Percentiles rank a stretch among this genome's conserved stretches.
phyloP scores from a whole-genome alignment of 2,888 invertebrate species.

The Artemia sinica region DNA sequence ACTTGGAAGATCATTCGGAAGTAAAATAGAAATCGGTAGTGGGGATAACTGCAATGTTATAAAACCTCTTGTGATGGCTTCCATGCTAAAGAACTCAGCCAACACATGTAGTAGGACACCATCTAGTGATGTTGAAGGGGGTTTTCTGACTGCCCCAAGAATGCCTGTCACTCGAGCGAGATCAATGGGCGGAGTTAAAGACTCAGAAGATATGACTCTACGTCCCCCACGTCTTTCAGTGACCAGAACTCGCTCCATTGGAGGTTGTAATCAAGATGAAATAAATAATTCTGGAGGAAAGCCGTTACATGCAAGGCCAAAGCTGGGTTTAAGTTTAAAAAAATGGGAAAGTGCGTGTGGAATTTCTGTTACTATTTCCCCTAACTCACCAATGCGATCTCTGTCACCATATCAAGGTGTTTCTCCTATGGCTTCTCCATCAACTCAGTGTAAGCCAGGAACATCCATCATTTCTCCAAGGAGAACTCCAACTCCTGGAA shows the following conservation, averaged over 20 bases:
- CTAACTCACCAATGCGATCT: slow-evolving; percentile 10
- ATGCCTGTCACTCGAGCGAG: slow-evolving; percentile 7
- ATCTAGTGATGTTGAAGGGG: slow-evolving; percentile 6
- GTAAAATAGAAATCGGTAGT: not conserved
- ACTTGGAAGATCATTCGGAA: slow-evolving; percentile 10
- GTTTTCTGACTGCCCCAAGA: slow-evolving; percentile 4
- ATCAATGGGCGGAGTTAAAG: not conserved
- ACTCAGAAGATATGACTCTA: not conserved
- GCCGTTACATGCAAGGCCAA: not conserved
- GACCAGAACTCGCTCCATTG: slow-evolving; percentile 11
- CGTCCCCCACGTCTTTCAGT: not conserved
- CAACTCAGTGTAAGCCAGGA: not conserved
- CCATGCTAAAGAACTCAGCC: not conserved
- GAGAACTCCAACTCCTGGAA: slow-evolving; percentile 18
- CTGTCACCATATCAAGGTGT: not conserved
- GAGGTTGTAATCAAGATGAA: slow-evolving; percentile 5
- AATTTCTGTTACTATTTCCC: slow-evolving; percentile 4
- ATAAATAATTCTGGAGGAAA: not conserved
- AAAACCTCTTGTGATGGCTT: slow-evolving; percentile 7
- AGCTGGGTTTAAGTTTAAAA: not conserved
- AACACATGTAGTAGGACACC: slow-evolving; percentile 11
- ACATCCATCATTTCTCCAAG: not conserved
- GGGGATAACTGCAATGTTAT: not conserved
- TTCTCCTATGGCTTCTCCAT: slow-evolving; percentile 2
- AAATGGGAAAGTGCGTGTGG: slow-evolving; percentile 10